Conservation (phyloP, 2,888 invertebrate genomes). For the Drosophila prolongata region DNA sequence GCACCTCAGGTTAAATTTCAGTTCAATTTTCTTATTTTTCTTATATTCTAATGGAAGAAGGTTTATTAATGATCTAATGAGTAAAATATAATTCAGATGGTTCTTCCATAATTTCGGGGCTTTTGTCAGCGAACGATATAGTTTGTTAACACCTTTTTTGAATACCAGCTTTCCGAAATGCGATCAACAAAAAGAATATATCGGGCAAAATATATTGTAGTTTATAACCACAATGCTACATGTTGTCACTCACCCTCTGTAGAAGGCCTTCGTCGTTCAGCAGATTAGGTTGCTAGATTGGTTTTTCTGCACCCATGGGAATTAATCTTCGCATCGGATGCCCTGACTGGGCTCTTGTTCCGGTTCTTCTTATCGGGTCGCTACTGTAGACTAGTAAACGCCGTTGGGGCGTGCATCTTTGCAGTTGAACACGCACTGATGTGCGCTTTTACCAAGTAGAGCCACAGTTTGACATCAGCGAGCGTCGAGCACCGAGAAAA, state of each 20-base stretch:
- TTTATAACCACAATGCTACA: not conserved
- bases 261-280: not conserved
- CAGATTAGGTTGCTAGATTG: too few species aligned
- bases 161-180: not conserved
- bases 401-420: too few species aligned
- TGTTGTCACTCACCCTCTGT: slow-evolving; percentile 1
- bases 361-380: too few species aligned
- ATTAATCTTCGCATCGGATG: too few species aligned
- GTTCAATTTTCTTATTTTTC: not conserved
- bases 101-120: not conserved
- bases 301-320: too few species aligned
- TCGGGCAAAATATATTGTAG: not conserved
- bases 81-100: not conserved
- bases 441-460: too few species aligned
- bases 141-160: not conserved
- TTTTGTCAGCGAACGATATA: not conserved
- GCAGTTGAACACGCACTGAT: too few species aligned
- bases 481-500: too few species aligned
- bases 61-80: not conserved
- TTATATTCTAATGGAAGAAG: not conserved
- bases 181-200: not conserved
- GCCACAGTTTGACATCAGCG: too few species aligned
- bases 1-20: not conserved
- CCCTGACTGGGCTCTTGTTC: not conserved
- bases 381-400: too few species aligned